phyloP scores from a whole-genome alignment of 2,797 vertebrate genomes.

The Cirrhinus mrigala region DNA sequence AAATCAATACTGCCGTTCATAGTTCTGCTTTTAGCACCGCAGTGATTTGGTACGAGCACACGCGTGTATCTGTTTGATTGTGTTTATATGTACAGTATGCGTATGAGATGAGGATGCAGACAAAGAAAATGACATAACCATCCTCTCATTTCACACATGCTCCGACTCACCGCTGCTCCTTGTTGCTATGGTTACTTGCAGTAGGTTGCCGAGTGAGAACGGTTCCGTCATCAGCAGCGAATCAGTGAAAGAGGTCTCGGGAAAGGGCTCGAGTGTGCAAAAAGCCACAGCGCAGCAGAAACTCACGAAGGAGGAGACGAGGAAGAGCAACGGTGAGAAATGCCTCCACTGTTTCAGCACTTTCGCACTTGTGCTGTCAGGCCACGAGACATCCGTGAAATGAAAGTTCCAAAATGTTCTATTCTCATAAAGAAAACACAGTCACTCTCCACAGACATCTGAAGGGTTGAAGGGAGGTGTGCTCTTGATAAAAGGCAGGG shows the following conservation, averaged over 20 bases:
- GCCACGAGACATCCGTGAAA: background rate
- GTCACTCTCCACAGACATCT: background rate
- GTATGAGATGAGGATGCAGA: slow-evolving; percentile 28
- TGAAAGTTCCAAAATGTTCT: background rate
- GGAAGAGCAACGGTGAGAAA: slow-evolving; percentile 90
- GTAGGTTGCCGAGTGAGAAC: slow-evolving; percentile 93
- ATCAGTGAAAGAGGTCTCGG: slow-evolving; percentile 90
- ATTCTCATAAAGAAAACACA: background rate
- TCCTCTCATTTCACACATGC: slow-evolving; percentile 74
- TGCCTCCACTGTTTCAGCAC: slow-evolving; percentile 4
- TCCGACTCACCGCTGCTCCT: slow-evolving; percentile 83
- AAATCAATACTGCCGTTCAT: background rate
- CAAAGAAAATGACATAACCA: slow-evolving; percentile 80
- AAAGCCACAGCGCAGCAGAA: slow-evolving; percentile 93
- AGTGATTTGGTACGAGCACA: background rate
- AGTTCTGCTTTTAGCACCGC: background rate
- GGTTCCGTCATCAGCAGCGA: slow-evolving; percentile 96
- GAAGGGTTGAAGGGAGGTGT: background rate
- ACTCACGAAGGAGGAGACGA: slow-evolving; percentile 88
- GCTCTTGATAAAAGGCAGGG: background rate
- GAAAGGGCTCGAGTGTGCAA: slow-evolving; percentile 81
- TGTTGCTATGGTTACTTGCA: slow-evolving; percentile 99
- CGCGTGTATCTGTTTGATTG: background rate
- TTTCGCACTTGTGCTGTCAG: background rate
- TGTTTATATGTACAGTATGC: background rate